A percentile compares a stretch with the other conserved stretches of the same genome.
These are phyloP conservation scores for Theodoxus fluviatilis DNA, from an alignment of 2,888 invertebrate genomes.

Conservation along the genomic window DNA sequence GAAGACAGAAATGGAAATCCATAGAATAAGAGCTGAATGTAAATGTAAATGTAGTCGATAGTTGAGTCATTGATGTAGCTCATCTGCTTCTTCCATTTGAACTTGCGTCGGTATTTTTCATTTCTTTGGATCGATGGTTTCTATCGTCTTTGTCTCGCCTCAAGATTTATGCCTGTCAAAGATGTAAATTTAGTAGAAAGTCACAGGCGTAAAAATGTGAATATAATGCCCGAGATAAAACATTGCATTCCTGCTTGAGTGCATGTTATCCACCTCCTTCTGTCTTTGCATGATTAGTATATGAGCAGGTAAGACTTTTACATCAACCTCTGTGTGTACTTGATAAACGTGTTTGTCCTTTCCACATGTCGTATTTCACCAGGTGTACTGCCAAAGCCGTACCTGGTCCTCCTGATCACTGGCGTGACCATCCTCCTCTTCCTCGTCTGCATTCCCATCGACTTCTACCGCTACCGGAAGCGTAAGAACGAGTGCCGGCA, in stretches of 20 bases:
- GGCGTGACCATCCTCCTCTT: conserved; percentile 21
- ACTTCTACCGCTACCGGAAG: conserved; percentile 28
- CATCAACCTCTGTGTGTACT: too few species aligned
- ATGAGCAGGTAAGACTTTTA: too few species aligned
- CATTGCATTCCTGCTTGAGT: too few species aligned
- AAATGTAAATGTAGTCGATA: background rate
- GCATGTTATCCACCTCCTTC: background rate
- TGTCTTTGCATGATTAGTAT: background rate
- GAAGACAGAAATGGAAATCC: too few species aligned
- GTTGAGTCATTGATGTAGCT: background rate
- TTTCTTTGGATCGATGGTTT: too few species aligned
- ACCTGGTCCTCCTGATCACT: conserved; percentile 25
- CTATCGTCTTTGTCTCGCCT: too few species aligned
- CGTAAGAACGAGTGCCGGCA: conserved; percentile 24
- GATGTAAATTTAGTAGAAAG: too few species aligned
- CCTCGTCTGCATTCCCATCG: conserved; percentile 24
- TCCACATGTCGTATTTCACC: background rate
- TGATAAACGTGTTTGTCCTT: too few species aligned
- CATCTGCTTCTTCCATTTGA: background rate
- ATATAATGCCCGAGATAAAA: too few species aligned
- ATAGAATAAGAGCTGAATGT: background rate
- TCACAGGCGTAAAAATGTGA: too few species aligned
- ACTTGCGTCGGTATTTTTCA: background rate
- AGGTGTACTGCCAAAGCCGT: conserved; percentile 25
- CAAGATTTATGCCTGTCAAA: too few species aligned